Evolutionary conservation across 1,140 invertebrate genomes (phyloP), one percentile per base, ranked within the genome.

Genomic region (Micrasema longulum): DNA sequence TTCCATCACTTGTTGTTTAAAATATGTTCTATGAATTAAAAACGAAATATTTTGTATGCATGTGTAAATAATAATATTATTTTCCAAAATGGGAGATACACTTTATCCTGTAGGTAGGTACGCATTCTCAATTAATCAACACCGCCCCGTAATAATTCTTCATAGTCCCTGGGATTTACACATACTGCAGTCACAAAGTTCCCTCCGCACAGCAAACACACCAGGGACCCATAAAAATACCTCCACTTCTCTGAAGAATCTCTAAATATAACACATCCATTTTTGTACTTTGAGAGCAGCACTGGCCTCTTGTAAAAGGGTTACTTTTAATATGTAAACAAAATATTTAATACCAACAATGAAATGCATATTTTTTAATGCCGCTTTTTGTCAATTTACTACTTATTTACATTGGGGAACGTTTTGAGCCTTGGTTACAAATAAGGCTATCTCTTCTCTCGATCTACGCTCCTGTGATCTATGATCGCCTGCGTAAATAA

Each of bases 201-300:
- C 69, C 62, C 48, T 38, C 38, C 38, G 31, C 36, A 35, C 22
- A n/a, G 35, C 43, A 10, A 26, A 64, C 31, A 60, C 48, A 60
- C 66, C 52, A 55, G 72, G 73, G 73, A 70, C 52, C 53, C 73
- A 71, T 71, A 74, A 74, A 74, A 74, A 74, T 71, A 68, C 73
- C 73, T 74, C n/a, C 35, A 50, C 66, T 43, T n/a, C n/a, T n/a
- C 60, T 7, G 35, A 68, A 55, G 64, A 71, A 60, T 60, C 55
- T 38, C 55, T 35, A 10, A 60, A 60, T 41, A 60, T 41, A 60
- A 60, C 55, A 60, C 55, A 38, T 18, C 41, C 36, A 64, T 18
- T 20, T 35, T 60, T 16, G 14, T 38, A 41, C 38, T 41, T 38
- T 20, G 16, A 16, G 55, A 11, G 10, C 14, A 18, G 36, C 18